Base-by-base conservation (phyloP, 1,140 invertebrate species). In the Prorops nasuta region DNA sequence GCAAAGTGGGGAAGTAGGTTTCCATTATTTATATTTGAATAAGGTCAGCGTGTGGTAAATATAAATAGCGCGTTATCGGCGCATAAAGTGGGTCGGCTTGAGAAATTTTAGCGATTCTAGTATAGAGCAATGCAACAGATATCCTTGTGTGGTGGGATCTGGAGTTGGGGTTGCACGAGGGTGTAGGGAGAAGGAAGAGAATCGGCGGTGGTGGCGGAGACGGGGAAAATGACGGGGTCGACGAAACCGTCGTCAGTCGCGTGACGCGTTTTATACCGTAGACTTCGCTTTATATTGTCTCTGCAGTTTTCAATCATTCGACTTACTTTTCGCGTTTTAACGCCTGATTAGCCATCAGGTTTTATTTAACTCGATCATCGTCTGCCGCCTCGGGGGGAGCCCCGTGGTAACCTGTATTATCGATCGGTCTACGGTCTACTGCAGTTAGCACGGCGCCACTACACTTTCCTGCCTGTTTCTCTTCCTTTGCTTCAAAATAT, bases 221-320 rank as follows among this genome's bases (percentile, higher is more conserved):
- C 47, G 51, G 51, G 46, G 51, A 45, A 39, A 21, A 32, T 43
- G 28, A 54, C 39, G 60, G 69, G 67, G 66, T 64, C 55, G 58
- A 66, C 51, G 60, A 62, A 63, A 52, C 47, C 52, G 35, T 58
- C 61, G 59, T 54, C 66, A 69, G 67, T 70, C 55, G 66, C 63
- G 54, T 57, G 56, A 70, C 64, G 67, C 63, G 54, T 57, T 60
- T 57, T 51, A 57, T 57, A 54, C 41, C 32, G 48, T 35, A 44
- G 42, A 45, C 38, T 28, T 55, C 58, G 44, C n/a, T 52, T 44
- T 44, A 44, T 36, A 21, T 49, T 18, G 7, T 49, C 41, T 49
- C 50, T 16, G 12, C 35, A 32, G 18, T 4, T 20, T 24, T n/a
- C 32, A 36, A 41, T 36, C 17, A 40, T 28, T 36, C 20, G 39